phyloP scores from a whole-genome alignment of 2,888 invertebrate genomes.

The Melanostoma mellinum region DNA sequence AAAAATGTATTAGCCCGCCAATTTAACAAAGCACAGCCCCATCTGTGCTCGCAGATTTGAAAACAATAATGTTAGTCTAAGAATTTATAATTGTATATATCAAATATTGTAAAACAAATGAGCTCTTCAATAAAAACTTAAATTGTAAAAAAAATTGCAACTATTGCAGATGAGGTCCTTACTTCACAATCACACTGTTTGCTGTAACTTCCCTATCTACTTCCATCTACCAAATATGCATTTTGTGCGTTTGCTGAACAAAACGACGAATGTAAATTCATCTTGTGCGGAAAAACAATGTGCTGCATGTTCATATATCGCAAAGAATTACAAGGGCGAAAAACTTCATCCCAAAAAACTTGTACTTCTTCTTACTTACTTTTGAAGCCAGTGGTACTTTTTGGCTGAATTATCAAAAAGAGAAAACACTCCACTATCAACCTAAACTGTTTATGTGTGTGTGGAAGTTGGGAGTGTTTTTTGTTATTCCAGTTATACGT shows the following conservation, averaged over 20 bases:
- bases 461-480: background rate
- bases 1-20: too few species aligned
- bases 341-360: slow-evolving; percentile 42
- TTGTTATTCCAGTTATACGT: background rate
- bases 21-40: too few species aligned
- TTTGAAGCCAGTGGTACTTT: slow-evolving; percentile 44
- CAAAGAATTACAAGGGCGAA: slow-evolving; percentile 49
- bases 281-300: slow-evolving; percentile 37
- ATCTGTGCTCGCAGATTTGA: too few species aligned
- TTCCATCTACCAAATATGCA: background rate
- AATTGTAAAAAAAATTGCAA: too few species aligned
- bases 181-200: too few species aligned
- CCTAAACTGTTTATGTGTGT: background rate
- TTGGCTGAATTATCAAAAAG: slow-evolving; percentile 63
- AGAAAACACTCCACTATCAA: background rate
- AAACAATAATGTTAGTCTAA: too few species aligned
- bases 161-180: too few species aligned
- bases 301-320: slow-evolving; percentile 56
- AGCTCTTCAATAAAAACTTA: too few species aligned
- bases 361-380: slow-evolving; percentile 32
- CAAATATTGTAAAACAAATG: too few species aligned
- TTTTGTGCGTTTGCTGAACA: slow-evolving; percentile 19
- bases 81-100: too few species aligned
- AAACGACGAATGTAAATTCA: slow-evolving; percentile 35
- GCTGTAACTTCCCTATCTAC: too few species aligned